phyloP scores from a whole-genome alignment of 2,888 invertebrate genomes.

The Oligia strigilis region DNA sequence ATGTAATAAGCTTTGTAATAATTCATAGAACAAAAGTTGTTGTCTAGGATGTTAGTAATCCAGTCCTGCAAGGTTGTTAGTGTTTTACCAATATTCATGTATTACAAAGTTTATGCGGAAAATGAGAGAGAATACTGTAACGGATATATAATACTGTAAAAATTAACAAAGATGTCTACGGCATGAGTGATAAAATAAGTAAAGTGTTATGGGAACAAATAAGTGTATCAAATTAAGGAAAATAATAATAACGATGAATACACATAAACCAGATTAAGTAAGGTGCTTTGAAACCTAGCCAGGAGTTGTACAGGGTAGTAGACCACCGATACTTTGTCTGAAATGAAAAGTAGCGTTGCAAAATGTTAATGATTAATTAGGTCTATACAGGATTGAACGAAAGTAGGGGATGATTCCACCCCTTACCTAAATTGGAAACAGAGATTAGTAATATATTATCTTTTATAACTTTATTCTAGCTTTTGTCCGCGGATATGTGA shows the following conservation, averaged over 20 bases:
- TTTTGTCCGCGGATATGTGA: background rate
- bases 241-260: too few relatives aligned
- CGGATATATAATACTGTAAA: background rate
- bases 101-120: background rate
- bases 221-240: background rate
- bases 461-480: background rate
- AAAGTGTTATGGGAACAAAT: background rate
- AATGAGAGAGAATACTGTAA: background rate
- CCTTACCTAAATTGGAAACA: too few relatives aligned
- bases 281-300: too few relatives aligned
- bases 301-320: too few relatives aligned
- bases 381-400: background rate
- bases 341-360: background rate
- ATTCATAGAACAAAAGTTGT: too few relatives aligned
- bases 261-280: too few relatives aligned
- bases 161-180: background rate
- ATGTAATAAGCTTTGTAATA: too few relatives aligned
- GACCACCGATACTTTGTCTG: background rate
- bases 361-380: constrained; percentile 1
- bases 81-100: too few relatives aligned
- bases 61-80: too few relatives aligned
- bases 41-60: too few relatives aligned
- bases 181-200: background rate
- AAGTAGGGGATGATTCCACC: background rate
- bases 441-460: too few relatives aligned